Percentiles rank a stretch among this genome's conserved stretches.
phyloP scores from a whole-genome alignment of 1,140 invertebrate species.

The Aphelinus atriplicis region DNA sequence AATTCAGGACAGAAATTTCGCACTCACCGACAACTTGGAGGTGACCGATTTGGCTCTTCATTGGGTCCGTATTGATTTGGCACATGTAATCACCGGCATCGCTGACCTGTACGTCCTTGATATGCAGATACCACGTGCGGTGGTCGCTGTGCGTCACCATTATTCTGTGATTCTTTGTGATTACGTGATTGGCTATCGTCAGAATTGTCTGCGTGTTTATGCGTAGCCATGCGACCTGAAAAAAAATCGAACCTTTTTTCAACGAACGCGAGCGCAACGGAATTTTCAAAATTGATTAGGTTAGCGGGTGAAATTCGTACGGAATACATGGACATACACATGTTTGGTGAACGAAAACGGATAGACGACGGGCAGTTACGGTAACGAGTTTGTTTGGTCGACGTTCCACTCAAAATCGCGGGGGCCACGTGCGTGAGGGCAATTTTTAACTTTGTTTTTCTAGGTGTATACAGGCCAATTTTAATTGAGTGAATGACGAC shows the following conservation, averaged over 20 bases:
- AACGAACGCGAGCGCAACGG: no score
- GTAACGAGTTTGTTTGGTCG: no score
- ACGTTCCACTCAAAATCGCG: no score
- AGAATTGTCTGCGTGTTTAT: constrained; percentile 92
- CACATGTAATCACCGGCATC: constrained; percentile 90
- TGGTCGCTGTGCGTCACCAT: constrained; percentile 83
- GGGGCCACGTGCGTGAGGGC: no score
- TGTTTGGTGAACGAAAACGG: not conserved
- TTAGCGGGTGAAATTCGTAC: not conserved
- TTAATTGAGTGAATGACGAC: no score
- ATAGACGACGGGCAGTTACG: no score
- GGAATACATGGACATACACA: not conserved
- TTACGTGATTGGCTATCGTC: constrained; percentile 87
- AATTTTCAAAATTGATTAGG: not conserved
- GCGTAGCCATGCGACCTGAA: constrained; percentile 87
- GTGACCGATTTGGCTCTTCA: constrained; percentile 89
- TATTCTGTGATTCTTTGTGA: constrained; percentile 88
- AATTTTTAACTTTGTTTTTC: no score
- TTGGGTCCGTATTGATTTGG: constrained; percentile 91
- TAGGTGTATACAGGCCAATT: no score
- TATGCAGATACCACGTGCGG: constrained; percentile 85
- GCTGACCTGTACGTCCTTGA: constrained; percentile 79
- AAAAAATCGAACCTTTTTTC: constrained; percentile 13
- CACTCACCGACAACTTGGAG: constrained; percentile 86
- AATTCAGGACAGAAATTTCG: no score